phyloP scores from a whole-genome alignment of 1,140 invertebrate species.

The Glossosoma conforme region DNA sequence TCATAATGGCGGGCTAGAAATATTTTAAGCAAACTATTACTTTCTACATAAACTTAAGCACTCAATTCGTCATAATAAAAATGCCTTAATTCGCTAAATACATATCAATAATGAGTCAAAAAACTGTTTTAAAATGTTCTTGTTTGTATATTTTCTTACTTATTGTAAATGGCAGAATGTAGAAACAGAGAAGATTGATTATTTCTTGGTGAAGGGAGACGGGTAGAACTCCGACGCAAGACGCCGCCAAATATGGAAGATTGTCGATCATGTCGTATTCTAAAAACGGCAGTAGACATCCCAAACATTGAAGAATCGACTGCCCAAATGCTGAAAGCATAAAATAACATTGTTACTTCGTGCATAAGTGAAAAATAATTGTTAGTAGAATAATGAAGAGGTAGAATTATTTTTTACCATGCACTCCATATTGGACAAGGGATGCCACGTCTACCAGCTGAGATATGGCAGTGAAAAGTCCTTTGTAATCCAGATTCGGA shows the following conservation, averaged over 20 bases:
- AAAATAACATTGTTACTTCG: neutral
- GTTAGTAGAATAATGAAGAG: no score
- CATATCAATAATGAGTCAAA: neutral
- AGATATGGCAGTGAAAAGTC: constrained; percentile 81
- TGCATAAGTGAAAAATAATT: constrained; percentile 2
- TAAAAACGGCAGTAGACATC: constrained; percentile 91
- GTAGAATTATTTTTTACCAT: no score
- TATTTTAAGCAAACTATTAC: no score
- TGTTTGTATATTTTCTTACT: no score
- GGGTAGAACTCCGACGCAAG: constrained; percentile 88
- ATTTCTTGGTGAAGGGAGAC: constrained; percentile 89
- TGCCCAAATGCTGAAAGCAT: constrained; percentile 80
- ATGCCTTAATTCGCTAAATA: neutral
- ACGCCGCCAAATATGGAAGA: constrained; percentile 89
- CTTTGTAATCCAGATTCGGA: constrained; percentile 93
- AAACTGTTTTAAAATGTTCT: no score
- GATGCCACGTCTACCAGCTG: constrained; percentile 78
- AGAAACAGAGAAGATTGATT: constrained; percentile 91
- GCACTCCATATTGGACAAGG: constrained; percentile 75
- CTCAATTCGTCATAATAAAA: no score
- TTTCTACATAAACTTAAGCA: no score
- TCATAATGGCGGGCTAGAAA: constrained; percentile 59
- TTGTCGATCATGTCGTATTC: constrained; percentile 95
- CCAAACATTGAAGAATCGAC: constrained; percentile 82
- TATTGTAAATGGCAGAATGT: constrained; percentile 94